Evolutionary conservation across 2,888 invertebrate genomes (phyloP), one percentile per base, ranked within the genome.

Genomic region (Mythimna vitellina): DNA sequence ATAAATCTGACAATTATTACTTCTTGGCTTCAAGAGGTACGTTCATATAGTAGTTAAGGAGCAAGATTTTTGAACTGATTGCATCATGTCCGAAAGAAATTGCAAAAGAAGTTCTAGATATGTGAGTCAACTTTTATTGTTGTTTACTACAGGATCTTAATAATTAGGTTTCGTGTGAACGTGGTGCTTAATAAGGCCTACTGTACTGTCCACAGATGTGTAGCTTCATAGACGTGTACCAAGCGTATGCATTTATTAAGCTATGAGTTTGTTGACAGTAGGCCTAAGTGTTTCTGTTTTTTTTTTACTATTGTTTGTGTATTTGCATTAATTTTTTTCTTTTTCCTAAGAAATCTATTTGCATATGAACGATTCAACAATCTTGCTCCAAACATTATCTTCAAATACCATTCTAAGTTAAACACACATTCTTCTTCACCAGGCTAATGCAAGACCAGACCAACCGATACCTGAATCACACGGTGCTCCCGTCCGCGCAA

Each of bases 11-110:
- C 12, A 60, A 14, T 14, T 38, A 38, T 38, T 74, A 68, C 61
- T 83, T 83, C 58, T 79, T 79, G 14, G 1, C 17, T 0, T n/a
- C 57, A 71, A 76, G 68, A 83, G 78, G 84, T 83, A 81, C 12
- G 82, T 83, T 70, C 2, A 20, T 22, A 1, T 25, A 61, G 51
- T 42, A 17, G 12, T 54, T 5, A 20, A 12, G 7, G 35, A 46
- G 54, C 29, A 70, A 63, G 53, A 58, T 65, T 70, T 76, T 65
- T 63, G 17, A 66, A 56, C 56, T 12, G n/a, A 14, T 49, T 17
- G 14, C 4, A 9, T 9, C 3, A 8, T 10, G 9, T 1, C 3
- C 14, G 10, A 42, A 14, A 29, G n/a, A 42, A 3, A 7, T 20
- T 29, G 6, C 1, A n/a, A 20, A 10, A 70, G 22, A 51, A 25